A percentile compares a stretch with the other conserved stretches of the same genome.
These are phyloP conservation scores for Cephus pulcher DNA, from an alignment of 2,888 invertebrate species.

Conservation along the genomic window DNA sequence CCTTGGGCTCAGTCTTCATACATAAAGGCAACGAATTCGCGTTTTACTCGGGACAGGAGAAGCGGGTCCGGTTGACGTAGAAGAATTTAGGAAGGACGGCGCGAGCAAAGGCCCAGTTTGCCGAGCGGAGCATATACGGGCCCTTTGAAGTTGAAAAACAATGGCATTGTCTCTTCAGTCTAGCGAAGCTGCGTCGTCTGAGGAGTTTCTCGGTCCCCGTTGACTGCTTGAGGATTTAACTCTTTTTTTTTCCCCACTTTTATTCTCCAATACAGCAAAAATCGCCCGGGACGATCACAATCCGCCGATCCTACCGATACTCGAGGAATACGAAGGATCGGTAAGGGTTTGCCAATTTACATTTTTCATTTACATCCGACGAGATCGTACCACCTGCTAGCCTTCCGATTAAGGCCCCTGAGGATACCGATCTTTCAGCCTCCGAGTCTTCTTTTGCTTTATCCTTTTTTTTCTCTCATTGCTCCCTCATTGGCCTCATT, in stretches of 20 bases:
- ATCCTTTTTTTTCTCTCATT: no score
- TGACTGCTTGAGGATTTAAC: neutral
- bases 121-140: slow-evolving; percentile 49
- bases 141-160: slow-evolving; percentile 67
- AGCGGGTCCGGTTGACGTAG: slow-evolving; percentile 57
- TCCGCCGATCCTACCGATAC: neutral
- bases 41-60: neutral
- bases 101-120: slow-evolving; percentile 62
- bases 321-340: slow-evolving; percentile 36
- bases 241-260: slow-evolving; percentile 29
- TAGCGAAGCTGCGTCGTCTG: slow-evolving; percentile 54
- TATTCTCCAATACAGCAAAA: slow-evolving; percentile 45
- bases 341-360: slow-evolving; percentile 63
- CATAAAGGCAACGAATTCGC: slow-evolving; percentile 39
- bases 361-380: slow-evolving; percentile 60
- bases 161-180: slow-evolving; percentile 67
- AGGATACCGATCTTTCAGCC: no score
- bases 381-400: slow-evolving; percentile 27
- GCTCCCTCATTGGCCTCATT: no score
- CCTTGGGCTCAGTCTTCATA: slow-evolving; percentile 50
- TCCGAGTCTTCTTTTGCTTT: no score
- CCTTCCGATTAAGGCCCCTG: no score
- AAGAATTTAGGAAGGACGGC: slow-evolving; percentile 67
- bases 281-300: slow-evolving; percentile 29
- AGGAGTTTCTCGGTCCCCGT: slow-evolving; percentile 40